phyloP scores from a whole-genome alignment of 2,113 vertebrate genomes.

The Tetrax tetrax region DNA sequence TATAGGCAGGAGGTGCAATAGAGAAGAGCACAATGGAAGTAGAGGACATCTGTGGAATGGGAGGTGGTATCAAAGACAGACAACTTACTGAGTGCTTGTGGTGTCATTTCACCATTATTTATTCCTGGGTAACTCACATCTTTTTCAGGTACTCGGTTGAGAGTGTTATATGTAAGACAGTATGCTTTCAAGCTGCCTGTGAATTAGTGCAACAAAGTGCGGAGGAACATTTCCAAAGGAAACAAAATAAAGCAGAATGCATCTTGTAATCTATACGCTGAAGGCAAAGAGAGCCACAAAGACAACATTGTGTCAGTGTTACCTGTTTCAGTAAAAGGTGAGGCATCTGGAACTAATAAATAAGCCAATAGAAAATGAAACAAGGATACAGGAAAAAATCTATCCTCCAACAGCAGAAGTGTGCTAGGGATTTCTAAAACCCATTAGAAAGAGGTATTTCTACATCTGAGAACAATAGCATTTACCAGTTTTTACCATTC shows the following conservation, averaged over 20 bases:
- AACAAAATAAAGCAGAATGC: slow-evolving; percentile 35
- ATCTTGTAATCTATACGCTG: slow-evolving; percentile 41
- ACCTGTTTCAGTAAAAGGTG: not conserved
- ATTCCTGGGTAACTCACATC: slow-evolving; percentile 8
- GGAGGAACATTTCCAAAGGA: slow-evolving; percentile 6
- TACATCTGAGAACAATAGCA: not conserved
- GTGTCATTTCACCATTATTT: slow-evolving; percentile 56
- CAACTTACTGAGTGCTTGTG: not conserved
- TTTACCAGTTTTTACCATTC: not conserved
- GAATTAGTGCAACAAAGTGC: slow-evolving; percentile 11
- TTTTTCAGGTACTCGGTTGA: slow-evolving; percentile 15
- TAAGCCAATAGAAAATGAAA: not conserved
- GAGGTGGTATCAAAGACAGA: not conserved
- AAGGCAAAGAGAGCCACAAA: slow-evolving; percentile 31
- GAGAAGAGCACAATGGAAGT: slow-evolving; percentile 26
- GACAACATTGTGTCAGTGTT: not conserved
- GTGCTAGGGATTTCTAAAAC: not conserved
- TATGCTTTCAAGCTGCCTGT: slow-evolving; percentile 40
- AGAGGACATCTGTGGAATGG: slow-evolving; percentile 36
- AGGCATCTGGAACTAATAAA: not conserved
- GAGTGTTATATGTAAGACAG: slow-evolving; percentile 22
- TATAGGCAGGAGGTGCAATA: slow-evolving; percentile 4
- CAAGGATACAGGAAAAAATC: not conserved
- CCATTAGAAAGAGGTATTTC: not conserved
- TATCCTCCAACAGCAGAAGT: not conserved